Base-by-base conservation (phyloP, 1,140 invertebrate genomes). In the Heliconius eleuchia region DNA sequence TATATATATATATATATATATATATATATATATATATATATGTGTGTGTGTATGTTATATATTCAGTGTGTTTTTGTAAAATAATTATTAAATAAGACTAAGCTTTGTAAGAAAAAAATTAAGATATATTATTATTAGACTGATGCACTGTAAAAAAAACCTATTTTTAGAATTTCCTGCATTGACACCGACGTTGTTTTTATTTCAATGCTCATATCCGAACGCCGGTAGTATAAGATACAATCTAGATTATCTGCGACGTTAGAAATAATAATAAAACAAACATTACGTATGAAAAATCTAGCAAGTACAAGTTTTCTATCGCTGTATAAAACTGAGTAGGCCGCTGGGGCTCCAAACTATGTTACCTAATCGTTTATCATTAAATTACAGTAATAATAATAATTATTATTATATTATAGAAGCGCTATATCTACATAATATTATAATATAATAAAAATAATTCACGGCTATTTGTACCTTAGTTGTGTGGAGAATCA, bases 381-480 rank as follows among this genome's bases (percentile, higher is more conserved):
- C 50, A 52, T 52, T 52, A 46, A 23, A 77, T 30, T 77, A 78
- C 70, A 30, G 73, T 55, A 80, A 78, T 77, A 76, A 84, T 80
- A 72, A 71, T 71, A 71, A 52, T 19, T 0, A 16, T 46, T 46
- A 16, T 46, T 52, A 52, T 72, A 72, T 27, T 9, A 72, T 72
- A 72, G 82, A 77, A 86, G 77, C 85, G 72, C 80, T 83, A 75
- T 79, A 84, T 79, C 85, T 88, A 88, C 72, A 87, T 74, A 27
- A 66, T 30, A 66, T 66, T 27, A 66, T 66, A 16, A 80, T 84
- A 85, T 83, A 85, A 76, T 84, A 83, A 80, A 60, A 74, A 88
- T 84, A 85, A 83, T 89, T 87, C 84, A 90, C 85, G 87, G 86
- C 82, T 86, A 87, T 90, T 92, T 91, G 90, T 92, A 91, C 89